Conservation (phyloP, 2,113 vertebrate species). For the Trachemys scripta region DNA sequence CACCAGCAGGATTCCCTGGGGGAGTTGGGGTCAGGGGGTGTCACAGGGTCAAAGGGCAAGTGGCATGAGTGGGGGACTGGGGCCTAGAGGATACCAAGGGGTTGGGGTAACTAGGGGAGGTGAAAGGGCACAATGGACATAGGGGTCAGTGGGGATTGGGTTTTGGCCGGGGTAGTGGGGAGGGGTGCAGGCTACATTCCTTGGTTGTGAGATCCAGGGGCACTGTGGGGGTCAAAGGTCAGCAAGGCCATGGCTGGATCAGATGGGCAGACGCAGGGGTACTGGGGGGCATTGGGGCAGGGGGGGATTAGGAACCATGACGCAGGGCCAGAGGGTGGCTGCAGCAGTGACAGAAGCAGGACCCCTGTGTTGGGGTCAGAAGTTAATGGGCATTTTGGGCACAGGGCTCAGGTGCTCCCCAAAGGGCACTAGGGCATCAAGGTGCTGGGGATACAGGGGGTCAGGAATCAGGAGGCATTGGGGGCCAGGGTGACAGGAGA, state of each 20-base stretch:
- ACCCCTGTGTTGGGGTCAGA: neutral
- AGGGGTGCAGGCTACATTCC: neutral
- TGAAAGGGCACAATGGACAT: no score
- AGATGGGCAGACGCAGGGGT: no score
- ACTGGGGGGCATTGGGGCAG: no score
- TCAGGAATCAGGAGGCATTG: no score
- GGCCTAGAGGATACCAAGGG: neutral
- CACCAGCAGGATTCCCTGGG: slow-evolving; percentile 42
- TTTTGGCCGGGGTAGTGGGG: no score
- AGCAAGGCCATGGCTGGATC: no score
- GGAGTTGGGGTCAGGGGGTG: slow-evolving; percentile 44
- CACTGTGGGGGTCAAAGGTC: no score
- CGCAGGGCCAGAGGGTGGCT: neutral
- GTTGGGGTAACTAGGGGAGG: neutral
- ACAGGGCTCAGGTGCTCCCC: no score
- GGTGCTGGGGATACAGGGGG: neutral
- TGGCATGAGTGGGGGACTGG: neutral
- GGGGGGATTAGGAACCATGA: neutral
- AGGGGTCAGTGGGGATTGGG: neutral
- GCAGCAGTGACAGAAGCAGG: neutral
- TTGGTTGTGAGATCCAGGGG: no score
- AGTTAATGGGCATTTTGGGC: no score
- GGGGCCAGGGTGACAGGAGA: neutral
- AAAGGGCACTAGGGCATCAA: neutral
- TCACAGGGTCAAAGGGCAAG: neutral